These are phyloP conservation scores for Drosophila cardini DNA, from an alignment of 1,140 invertebrate species.

Conservation along the genomic window DNA sequence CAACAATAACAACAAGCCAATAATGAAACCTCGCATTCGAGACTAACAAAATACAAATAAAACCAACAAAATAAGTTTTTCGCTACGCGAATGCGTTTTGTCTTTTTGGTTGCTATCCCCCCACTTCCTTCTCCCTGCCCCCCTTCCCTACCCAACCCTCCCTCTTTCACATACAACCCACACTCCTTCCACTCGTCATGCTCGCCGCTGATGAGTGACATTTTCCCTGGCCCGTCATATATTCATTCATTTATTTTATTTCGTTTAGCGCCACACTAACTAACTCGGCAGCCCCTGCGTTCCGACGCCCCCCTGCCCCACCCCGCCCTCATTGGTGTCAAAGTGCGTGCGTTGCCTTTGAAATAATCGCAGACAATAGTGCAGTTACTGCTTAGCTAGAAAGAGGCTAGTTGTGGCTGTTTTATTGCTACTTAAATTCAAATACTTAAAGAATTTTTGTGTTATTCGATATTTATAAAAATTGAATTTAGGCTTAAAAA, in stretches of 20 bases:
- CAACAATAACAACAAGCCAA: slow-evolving; percentile 54
- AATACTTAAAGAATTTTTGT: too few relatives aligned
- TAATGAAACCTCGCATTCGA: slow-evolving; percentile 16
- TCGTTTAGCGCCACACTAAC: slow-evolving; percentile 72
- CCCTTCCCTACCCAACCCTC: slow-evolving; percentile 41
- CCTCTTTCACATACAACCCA: not conserved
- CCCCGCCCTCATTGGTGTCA: slow-evolving; percentile 39
- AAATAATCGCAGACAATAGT: slow-evolving; percentile 22
- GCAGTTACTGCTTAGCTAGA: too few relatives aligned
- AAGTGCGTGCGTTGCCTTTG: slow-evolving; percentile 66
- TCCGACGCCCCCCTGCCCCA: not conserved
- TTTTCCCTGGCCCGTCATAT: slow-evolving; percentile 50
- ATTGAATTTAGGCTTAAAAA: too few relatives aligned
- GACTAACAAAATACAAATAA: slow-evolving; percentile 47
- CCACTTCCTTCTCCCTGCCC: slow-evolving; percentile 7
- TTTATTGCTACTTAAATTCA: too few relatives aligned
- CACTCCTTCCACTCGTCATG: not conserved
- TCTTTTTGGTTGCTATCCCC: slow-evolving; percentile 19
- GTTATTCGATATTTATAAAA: too few relatives aligned
- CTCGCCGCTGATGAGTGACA: slow-evolving; percentile 60
- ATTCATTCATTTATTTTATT: slow-evolving; percentile 79
- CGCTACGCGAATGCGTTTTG: slow-evolving; percentile 70
- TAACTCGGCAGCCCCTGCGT: slow-evolving; percentile 20
- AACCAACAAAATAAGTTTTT: slow-evolving; percentile 46
- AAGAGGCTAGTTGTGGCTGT: too few relatives aligned